These are phyloP conservation scores for Callipepla squamata DNA, from an alignment of 2,113 vertebrate genomes.

Conservation along the genomic window DNA sequence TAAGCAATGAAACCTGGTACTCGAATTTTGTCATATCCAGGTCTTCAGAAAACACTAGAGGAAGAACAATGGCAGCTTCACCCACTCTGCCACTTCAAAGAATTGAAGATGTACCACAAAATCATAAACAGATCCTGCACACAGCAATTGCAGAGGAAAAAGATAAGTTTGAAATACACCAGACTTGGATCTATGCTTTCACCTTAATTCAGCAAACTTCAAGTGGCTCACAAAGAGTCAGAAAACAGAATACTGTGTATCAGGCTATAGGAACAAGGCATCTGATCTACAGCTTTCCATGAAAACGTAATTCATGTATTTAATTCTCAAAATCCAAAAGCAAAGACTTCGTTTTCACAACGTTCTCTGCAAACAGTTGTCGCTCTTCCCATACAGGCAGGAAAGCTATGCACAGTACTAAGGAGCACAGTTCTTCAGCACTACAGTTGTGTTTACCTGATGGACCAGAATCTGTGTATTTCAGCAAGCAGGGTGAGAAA, in stretches of 20 bases:
- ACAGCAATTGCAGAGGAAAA: not conserved
- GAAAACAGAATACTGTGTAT: not conserved
- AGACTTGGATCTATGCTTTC: not conserved
- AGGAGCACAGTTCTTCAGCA: not conserved
- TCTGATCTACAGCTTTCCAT: not conserved
- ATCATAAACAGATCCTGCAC: not conserved
- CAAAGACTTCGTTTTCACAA: not conserved
- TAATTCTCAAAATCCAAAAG: not conserved
- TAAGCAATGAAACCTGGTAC: not conserved
- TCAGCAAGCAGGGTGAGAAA: not conserved
- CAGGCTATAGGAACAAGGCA: not conserved
- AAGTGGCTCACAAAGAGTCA: not conserved
- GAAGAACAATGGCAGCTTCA: not conserved
- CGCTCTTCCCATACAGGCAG: not conserved
- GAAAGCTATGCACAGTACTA: not conserved
- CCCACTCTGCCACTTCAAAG: not conserved
- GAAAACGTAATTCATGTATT: not conserved
- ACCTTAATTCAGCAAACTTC: not conserved
- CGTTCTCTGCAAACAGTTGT: not conserved
- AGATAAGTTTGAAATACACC: not conserved
- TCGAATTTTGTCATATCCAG: not conserved
- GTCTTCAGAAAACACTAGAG: not conserved
- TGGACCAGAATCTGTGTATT: not conserved
- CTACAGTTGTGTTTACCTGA: rapidly evolving
- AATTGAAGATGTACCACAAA: not conserved